Evolutionary conservation across 2,113 vertebrate genomes (phyloP).

Genomic region (Cyprinus carpio): DNA sequence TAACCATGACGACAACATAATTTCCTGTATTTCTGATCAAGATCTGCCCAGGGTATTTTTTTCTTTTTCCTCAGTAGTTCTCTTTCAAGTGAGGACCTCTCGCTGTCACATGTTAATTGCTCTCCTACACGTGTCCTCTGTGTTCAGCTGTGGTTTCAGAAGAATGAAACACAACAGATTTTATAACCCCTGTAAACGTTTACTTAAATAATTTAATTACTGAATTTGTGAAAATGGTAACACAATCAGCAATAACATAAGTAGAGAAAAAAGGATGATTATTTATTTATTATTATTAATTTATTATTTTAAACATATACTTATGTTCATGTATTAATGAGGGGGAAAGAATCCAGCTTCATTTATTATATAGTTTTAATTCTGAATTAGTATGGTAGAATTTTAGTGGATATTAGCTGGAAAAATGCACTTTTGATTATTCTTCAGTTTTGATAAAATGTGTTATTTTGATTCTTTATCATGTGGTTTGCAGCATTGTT

Average conservation of each 20-base stretch:
- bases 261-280: not conserved
- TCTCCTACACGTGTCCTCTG: constrained; percentile 3
- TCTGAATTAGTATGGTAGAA: not conserved
- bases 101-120: not conserved
- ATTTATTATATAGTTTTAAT: not conserved
- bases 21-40: constrained; percentile 69
- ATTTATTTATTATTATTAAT: not conserved
- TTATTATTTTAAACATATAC: not conserved
- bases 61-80: constrained; percentile 18
- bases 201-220: not conserved
- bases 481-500: not conserved
- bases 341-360: not conserved
- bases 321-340: not conserved
- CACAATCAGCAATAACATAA: not conserved
- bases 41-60: constrained; percentile 40
- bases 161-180: not conserved
- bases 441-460: not conserved
- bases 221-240: not conserved
- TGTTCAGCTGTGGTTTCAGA: not conserved
- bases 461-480: not conserved
- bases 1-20: constrained; percentile 71
- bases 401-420: not conserved
- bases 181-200: not conserved
- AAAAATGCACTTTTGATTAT: not conserved
- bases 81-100: constrained; percentile 5